phyloP scores from a whole-genome alignment of 1,140 invertebrate species.

The Drosophila suzukii region DNA sequence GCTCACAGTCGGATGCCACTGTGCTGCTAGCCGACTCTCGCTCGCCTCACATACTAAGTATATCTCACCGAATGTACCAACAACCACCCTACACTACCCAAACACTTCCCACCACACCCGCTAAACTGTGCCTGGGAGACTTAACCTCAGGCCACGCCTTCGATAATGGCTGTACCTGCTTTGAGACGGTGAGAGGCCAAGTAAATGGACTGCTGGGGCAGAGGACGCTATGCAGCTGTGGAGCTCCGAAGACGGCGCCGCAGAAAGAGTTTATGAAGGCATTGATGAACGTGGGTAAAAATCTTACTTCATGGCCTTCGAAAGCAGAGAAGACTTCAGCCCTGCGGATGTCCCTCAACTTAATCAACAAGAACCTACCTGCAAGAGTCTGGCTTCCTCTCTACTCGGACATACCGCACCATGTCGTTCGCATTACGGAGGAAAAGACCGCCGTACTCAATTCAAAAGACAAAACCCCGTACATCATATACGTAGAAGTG shows the following conservation, averaged over 20 bases:
- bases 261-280: slow-evolving; percentile 95
- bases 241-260: slow-evolving; percentile 91
- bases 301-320: slow-evolving; percentile 94
- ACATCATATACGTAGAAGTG: slow-evolving; percentile 98
- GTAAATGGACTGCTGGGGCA: slow-evolving; percentile 90
- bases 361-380: slow-evolving; percentile 98
- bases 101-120: slow-evolving; percentile 79
- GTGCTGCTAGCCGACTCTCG: slow-evolving; percentile 84
- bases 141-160: slow-evolving; percentile 96
- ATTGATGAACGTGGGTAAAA: slow-evolving; percentile 95
- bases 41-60: slow-evolving; percentile 59
- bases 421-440: slow-evolving; percentile 94
- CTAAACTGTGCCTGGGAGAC: slow-evolving; percentile 93
- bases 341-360: slow-evolving; percentile 95
- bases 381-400: slow-evolving; percentile 98
- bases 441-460: slow-evolving; percentile 98
- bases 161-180: slow-evolving; percentile 97
- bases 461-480: slow-evolving; percentile 99
- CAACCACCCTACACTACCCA: slow-evolving; percentile 80
- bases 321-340: slow-evolving; percentile 97
- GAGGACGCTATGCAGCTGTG: slow-evolving; percentile 90
- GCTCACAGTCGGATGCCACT: slow-evolving; percentile 96
- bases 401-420: slow-evolving; percentile 96
- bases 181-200: slow-evolving; percentile 87
- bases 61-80: slow-evolving; percentile 83